A percentile compares a stretch with the other conserved stretches of the same genome.
Conservation (phyloP, 2,888 invertebrate species). For the Netelia melanura region DNA sequence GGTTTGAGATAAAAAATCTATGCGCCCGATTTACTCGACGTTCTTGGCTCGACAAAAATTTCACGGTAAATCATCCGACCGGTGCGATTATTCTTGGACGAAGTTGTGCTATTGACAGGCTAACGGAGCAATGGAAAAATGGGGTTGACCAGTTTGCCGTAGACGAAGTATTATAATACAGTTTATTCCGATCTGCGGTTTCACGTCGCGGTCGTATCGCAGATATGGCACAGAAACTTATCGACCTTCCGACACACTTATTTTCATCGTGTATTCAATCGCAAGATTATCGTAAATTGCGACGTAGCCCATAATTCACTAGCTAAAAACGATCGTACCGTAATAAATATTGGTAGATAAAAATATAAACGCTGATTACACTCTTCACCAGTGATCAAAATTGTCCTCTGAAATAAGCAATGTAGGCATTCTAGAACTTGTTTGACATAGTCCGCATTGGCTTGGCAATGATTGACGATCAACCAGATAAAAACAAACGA, state of each 20-base stretch:
- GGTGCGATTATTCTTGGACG: constrained; percentile 45
- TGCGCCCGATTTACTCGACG: constrained; percentile 48
- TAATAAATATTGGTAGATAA: too few relatives aligned
- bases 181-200: not conserved
- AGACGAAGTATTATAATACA: constrained; percentile 48
- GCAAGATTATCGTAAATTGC: not conserved
- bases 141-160: not conserved
- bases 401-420: not conserved
- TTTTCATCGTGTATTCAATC: not conserved
- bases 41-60: constrained; percentile 50
- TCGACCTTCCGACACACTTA: not conserved
- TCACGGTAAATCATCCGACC: constrained; percentile 51
- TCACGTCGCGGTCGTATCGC: not conserved
- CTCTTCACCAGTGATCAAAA: not conserved
- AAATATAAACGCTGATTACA: constrained; percentile 36
- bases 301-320: too few relatives aligned
- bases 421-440: not conserved
- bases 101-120: constrained; percentile 59
- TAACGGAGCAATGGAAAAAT: constrained; percentile 21
- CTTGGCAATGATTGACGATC: not conserved
- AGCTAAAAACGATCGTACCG: too few relatives aligned
- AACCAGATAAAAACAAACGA: constrained; percentile 39
- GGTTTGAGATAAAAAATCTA: constrained; percentile 28
- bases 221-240: constrained; percentile 6
- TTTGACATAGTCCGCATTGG: not conserved